These are phyloP conservation scores for Nymphalis c-album DNA, from an alignment of 2,888 invertebrate species.

Conservation along the genomic window DNA sequence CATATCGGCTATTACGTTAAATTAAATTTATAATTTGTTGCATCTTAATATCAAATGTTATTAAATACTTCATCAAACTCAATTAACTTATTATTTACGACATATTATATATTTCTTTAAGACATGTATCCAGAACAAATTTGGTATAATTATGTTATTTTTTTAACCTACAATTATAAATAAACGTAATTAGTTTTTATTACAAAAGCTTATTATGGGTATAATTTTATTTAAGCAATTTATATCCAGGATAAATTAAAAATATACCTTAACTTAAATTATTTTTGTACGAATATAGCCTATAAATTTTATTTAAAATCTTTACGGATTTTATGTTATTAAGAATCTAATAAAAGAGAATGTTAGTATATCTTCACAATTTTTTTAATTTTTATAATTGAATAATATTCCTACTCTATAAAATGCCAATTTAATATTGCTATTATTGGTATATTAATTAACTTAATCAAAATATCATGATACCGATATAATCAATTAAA, in stretches of 20 bases:
- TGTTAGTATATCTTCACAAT: background rate
- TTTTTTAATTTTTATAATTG: background rate
- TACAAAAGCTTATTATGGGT: no score
- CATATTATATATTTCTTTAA: background rate
- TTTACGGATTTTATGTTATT: no score
- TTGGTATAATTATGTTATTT: no score
- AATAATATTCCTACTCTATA: background rate
- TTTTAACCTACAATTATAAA: no score
- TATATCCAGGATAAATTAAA: no score
- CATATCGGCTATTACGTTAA: constrained; percentile 20
- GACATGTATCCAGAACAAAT: background rate
- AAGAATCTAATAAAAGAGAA: no score
- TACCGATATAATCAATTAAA: background rate
- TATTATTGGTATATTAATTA: background rate
- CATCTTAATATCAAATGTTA: constrained; percentile 7
- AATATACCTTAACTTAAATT: no score
- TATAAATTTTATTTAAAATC: no score
- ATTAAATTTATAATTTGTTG: constrained; percentile 25
- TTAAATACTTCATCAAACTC: background rate
- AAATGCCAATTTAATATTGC: background rate
- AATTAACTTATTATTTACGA: constrained; percentile 20
- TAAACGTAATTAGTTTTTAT: no score
- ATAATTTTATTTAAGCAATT: no score
- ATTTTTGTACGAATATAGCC: no score
- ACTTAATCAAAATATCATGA: constrained; percentile 11